phyloP scores from a whole-genome alignment of 2,113 vertebrate genomes.

The Plectropomus leopardus region DNA sequence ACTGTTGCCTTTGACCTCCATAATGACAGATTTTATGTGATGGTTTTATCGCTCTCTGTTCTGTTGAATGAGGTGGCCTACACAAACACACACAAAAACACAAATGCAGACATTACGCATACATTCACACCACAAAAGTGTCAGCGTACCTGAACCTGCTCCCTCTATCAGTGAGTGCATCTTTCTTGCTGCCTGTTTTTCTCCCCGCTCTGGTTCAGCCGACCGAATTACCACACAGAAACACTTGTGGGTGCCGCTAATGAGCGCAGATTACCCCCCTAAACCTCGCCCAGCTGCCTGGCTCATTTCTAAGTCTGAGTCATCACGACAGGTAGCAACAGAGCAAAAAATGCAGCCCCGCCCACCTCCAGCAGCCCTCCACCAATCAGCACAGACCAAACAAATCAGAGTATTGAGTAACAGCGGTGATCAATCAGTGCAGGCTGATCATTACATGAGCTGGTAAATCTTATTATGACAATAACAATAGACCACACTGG shows the following conservation, averaged over 20 bases:
- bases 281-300: constrained; percentile 43
- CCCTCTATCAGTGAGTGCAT: constrained; percentile 38
- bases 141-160: constrained; percentile 42
- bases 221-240: constrained; percentile 58
- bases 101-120: constrained; percentile 26
- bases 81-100: constrained; percentile 25
- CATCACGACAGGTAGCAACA: constrained; percentile 51
- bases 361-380: constrained; percentile 10
- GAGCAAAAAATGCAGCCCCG: constrained; percentile 46
- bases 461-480: constrained; percentile 12
- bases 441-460: not conserved
- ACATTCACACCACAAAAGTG: constrained; percentile 40
- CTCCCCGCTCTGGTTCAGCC: constrained; percentile 40
- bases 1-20: too few relatives aligned
- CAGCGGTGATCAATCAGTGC: constrained; percentile 26
- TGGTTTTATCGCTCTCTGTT: constrained; percentile 31
- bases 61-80: not conserved
- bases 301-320: constrained; percentile 22
- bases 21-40: not conserved
- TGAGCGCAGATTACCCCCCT: constrained; percentile 54
- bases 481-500: not conserved
- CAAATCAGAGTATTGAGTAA: constrained; percentile 28
- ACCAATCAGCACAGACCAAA: constrained; percentile 38
- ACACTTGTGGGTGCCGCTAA: constrained; percentile 58
- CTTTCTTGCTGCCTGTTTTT: constrained; percentile 8